A percentile compares a stretch with the other conserved stretches of the same genome.
Conservation (phyloP, 2,113 vertebrate genomes). For the Meriones unguiculatus region DNA sequence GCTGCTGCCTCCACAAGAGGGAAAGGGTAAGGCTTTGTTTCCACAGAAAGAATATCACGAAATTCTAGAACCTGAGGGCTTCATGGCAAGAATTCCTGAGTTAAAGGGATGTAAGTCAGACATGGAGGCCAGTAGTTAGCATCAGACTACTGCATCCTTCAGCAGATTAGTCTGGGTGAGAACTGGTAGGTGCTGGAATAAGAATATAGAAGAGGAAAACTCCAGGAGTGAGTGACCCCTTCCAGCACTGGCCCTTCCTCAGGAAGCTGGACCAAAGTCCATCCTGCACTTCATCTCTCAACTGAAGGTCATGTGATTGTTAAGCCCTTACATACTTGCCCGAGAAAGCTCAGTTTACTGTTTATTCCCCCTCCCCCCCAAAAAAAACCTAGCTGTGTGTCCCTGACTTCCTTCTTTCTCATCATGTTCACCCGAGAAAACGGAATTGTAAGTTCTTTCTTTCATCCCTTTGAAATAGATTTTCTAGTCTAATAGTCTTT, state of each 20-base stretch:
- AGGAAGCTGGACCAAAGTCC: background rate
- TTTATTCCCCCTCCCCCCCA: background rate
- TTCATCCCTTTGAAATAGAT: background rate
- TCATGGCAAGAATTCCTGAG: background rate
- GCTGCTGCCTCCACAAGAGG: background rate
- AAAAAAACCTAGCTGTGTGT: background rate
- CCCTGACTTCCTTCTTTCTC: background rate
- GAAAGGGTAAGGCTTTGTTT: background rate
- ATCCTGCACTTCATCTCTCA: background rate
- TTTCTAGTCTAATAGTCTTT: background rate
- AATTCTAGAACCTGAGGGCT: background rate
- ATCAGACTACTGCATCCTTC: background rate
- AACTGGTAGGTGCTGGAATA: background rate
- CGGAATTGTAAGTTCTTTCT: background rate
- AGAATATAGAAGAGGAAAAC: background rate
- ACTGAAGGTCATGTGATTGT: background rate
- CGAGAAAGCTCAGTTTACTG: background rate
- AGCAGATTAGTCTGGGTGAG: background rate
- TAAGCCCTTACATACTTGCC: background rate
- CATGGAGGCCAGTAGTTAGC: background rate
- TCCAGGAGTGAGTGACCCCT: background rate
- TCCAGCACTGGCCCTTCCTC: fast-evolving
- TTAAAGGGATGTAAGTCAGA: background rate
- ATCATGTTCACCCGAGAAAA: background rate
- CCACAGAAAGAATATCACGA: background rate